Base-by-base conservation (phyloP, 37 sponge, comb jelly and placozoan genomes). In the Halisarca cf. caerulea region DNA sequence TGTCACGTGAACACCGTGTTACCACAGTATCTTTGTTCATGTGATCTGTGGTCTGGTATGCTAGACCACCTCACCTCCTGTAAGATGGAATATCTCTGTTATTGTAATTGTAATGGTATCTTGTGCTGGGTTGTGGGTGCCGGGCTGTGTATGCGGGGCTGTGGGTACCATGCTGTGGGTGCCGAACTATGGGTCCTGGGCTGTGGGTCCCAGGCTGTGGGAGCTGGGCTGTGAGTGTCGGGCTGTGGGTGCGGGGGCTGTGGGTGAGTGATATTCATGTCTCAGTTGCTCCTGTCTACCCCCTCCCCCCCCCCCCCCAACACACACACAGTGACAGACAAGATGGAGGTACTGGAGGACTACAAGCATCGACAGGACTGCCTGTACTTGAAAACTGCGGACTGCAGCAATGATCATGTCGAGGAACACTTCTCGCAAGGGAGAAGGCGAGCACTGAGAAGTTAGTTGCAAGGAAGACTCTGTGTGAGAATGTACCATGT, bases 341-440 rank as follows among this genome's bases (percentile, higher is more conserved):
- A 82, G 66, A 30, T 88, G 57, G 77, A 96, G 59, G 85, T 87
- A 28, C 87, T 64, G 70, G 89, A 90, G 80, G 66, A 58, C 72
- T 98, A 86, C 79, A 37, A 45, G 25, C 91, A 92, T 79, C 84
- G 99, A 0, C 79, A 80, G 34, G 99, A 98, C 80, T 58, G 82
- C 0, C 87, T 98, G 73, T 42, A 79, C 39, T 64, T 68, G 41
- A 86, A 93, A 30, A 84, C 82, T 5, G 84, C 85, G 17, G 71
- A 90, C 36, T 30, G 38, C 40, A 57, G 58, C 23, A 94, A 71
- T 68, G 87, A 89, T 14, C 72, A 90, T 35, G 60, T 94, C 2
- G 32, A 33, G 20, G 97, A 97, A 60, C 44, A 61, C 9, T 97
- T 97, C 59, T 62, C 69, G 1, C 93, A 79, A 2, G 97, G 97